phyloP scores from a whole-genome alignment of 1,140 invertebrate genomes.

The Sycophila sp. region DNA sequence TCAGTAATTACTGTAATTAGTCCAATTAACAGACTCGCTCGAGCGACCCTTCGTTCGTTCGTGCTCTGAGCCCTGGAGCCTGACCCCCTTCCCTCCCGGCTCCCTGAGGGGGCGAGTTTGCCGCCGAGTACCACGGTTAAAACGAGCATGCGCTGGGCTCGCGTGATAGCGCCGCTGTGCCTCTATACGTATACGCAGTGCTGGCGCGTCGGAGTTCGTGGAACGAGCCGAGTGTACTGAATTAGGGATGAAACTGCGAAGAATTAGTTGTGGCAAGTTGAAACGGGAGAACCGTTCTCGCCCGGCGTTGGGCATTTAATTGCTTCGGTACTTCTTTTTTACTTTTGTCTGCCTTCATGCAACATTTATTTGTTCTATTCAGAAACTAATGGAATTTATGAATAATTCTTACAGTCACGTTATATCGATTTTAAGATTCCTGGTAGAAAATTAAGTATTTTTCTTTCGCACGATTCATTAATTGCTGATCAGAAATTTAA shows the following conservation, averaged over 20 bases:
- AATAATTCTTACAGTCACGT: too few species aligned
- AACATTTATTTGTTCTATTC: too few species aligned
- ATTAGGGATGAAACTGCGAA: slow-evolving; percentile 33
- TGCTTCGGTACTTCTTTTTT: too few species aligned
- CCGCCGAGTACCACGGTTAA: slow-evolving; percentile 1
- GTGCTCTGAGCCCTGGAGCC: too few species aligned
- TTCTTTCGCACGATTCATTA: too few species aligned
- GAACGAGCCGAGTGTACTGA: slow-evolving; percentile 7
- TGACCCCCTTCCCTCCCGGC: slow-evolving; percentile 17
- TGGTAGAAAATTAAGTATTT: too few species aligned
- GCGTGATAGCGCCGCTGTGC: neutral
- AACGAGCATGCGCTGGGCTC: neutral
- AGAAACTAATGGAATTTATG: too few species aligned
- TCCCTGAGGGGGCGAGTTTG: neutral
- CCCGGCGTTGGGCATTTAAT: slow-evolving; percentile 8
- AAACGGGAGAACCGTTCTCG: too few species aligned
- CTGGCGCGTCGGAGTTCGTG: neutral
- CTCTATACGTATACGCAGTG: too few species aligned
- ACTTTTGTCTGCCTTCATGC: too few species aligned
- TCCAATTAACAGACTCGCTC: slow-evolving; percentile 67
- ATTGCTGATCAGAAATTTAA: too few species aligned
- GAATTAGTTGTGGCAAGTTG: slow-evolving; percentile 28
- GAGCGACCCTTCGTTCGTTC: slow-evolving; percentile 50
- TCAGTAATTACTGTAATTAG: slow-evolving; percentile 68
- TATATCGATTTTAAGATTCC: too few species aligned